A percentile compares a stretch with the other conserved stretches of the same genome.
Evolutionary conservation across 2,888 invertebrate genomes (phyloP).

Genomic region (Agriopis leucophaearia): DNA sequence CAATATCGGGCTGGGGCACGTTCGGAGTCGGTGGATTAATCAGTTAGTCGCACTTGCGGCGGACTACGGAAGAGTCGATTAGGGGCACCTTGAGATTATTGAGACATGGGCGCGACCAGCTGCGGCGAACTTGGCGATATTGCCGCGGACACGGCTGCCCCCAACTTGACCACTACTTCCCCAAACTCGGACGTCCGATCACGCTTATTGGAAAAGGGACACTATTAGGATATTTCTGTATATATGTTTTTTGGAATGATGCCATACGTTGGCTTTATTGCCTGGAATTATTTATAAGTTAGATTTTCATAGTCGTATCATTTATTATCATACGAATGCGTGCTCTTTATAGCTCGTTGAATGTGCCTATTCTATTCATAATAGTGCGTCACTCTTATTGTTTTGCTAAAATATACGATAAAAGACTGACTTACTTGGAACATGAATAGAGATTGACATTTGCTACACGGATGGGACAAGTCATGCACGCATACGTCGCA

Average conservation of each 20-base stretch:
- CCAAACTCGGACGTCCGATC: conserved; percentile 78
- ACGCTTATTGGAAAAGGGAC: conserved; percentile 76
- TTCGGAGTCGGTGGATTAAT: conserved; percentile 82
- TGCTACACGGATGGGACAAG: conserved; percentile 7
- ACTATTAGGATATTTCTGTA: conserved; percentile 63
- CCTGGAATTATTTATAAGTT: conserved; percentile 58
- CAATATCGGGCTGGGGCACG: conserved; percentile 80
- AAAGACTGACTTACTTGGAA: conserved; percentile 17
- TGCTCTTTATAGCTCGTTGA: conserved; percentile 36
- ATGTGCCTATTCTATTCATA: conserved; percentile 41
- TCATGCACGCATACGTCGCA: conserved; percentile 7
- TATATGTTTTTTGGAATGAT: conserved; percentile 63
- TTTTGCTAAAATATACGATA: conserved; percentile 30
- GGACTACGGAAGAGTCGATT: conserved; percentile 84
- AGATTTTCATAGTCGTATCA: conserved; percentile 38
- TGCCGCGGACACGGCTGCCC: conserved; percentile 73
- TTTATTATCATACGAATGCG: conserved; percentile 44
- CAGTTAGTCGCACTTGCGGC: conserved; percentile 86
- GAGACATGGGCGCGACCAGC: conserved; percentile 83
- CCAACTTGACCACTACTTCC: conserved; percentile 80
- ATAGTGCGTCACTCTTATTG: conserved; percentile 36
- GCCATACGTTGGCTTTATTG: conserved; percentile 63
- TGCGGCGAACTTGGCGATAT: conserved; percentile 83
- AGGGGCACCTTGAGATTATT: conserved; percentile 85
- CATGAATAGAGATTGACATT: conserved; percentile 28